phyloP scores from a whole-genome alignment of 2,888 invertebrate genomes.

The Scelioninae gen. 1 region DNA sequence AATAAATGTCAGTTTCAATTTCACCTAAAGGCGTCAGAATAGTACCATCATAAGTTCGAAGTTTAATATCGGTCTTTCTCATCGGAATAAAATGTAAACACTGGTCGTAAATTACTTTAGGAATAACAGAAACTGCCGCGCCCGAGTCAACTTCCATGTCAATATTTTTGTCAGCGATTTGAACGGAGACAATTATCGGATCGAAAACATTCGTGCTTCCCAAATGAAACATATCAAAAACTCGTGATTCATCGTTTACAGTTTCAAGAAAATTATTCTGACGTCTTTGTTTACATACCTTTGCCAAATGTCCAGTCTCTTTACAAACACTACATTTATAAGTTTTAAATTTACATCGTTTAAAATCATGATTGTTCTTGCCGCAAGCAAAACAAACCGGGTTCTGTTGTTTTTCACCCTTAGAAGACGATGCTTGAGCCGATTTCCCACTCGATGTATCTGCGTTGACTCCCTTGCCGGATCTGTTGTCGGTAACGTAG shows the following conservation, averaged over 20 bases:
- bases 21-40: not conserved
- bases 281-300: no score
- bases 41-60: not conserved
- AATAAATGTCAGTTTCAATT: not conserved
- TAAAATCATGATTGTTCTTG: conserved; percentile 1
- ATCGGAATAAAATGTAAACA: not conserved
- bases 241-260: no score
- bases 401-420: not conserved
- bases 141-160: conserved; percentile 73
- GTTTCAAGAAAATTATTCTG: no score
- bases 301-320: no score
- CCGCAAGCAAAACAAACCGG: conserved; percentile 4
- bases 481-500: no score
- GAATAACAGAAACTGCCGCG: conserved; percentile 68
- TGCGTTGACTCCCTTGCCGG: no score
- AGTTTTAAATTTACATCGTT: conserved; percentile 12
- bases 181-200: conserved; percentile 47
- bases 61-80: not conserved
- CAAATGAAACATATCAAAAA: not conserved
- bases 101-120: not conserved
- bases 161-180: conserved; percentile 69
- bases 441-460: not conserved
- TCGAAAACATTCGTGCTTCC: not conserved
- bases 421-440: not conserved
- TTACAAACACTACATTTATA: no score